A percentile compares a stretch with the other conserved stretches of the same genome.
phyloP scores from a whole-genome alignment of 2,797 vertebrate genomes.

The Thunnus albacares region DNA sequence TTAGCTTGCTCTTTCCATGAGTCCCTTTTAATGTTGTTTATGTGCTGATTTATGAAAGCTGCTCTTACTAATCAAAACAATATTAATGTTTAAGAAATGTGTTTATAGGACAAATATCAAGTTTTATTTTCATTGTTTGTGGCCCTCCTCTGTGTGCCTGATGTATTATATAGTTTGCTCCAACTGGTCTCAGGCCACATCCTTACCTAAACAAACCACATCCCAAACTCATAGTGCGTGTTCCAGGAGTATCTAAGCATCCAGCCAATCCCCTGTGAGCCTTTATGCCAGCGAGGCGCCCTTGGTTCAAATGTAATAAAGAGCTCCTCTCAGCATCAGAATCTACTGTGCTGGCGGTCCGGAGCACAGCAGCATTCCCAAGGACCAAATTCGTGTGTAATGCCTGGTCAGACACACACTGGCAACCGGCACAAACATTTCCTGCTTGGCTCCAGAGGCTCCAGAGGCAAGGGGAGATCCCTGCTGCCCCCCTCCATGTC shows the following conservation, averaged over 20 bases:
- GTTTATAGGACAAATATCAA: conserved; percentile 21
- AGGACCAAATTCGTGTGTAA: conserved; percentile 85
- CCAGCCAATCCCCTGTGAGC: conserved; percentile 60
- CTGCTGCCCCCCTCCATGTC: conserved; percentile 60
- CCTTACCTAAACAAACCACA: conserved; percentile 64
- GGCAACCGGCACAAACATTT: conserved; percentile 88
- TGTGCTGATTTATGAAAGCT: conserved; percentile 35
- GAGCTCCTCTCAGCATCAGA: conserved; percentile 73
- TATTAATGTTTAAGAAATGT: conserved; percentile 7
- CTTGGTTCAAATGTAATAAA: conserved; percentile 75
- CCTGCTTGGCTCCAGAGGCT: conserved; percentile 86
- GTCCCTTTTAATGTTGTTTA: conserved; percentile 12
- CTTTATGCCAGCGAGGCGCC: conserved; percentile 60
- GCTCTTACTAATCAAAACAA: conserved; percentile 25
- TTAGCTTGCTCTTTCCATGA: conserved; percentile 13
- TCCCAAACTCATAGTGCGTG: conserved; percentile 36
- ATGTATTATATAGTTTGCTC: conserved; percentile 37
- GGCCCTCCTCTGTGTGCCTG: conserved; percentile 20
- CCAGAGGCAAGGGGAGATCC: conserved; percentile 79
- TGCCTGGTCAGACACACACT: conserved; percentile 83
- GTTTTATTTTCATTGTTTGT: conserved; percentile 38
- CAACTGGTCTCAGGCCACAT: conserved; percentile 44
- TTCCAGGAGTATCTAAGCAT: conserved; percentile 47
- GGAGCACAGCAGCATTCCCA: conserved; percentile 80
- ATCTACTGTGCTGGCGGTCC: conserved; percentile 73